Conservation (phyloP, 1,140 invertebrate species). For the Drosophila ironensis region DNA sequence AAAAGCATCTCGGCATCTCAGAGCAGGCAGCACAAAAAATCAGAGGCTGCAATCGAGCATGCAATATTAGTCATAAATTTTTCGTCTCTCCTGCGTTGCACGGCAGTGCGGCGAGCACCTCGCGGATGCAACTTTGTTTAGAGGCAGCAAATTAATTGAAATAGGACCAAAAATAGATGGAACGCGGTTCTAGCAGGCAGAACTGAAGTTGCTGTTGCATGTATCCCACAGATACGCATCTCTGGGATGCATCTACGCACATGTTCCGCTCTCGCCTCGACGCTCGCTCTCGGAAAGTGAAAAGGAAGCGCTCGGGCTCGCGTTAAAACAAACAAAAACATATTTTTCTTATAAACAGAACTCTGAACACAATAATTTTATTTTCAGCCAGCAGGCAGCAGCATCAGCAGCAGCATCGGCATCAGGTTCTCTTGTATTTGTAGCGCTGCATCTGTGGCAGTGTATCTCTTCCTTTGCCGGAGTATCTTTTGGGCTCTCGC, state of each 20-base stretch:
- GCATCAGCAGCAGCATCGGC: not conserved
- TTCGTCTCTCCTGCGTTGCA: not conserved
- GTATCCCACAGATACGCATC: conserved; percentile 68
- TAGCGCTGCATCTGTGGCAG: conserved; percentile 25
- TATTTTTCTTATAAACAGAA: conserved; percentile 79
- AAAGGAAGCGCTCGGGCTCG: conserved; percentile 58
- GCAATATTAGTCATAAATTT: conserved; percentile 66
- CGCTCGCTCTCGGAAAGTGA: conserved; percentile 4
- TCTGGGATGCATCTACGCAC: conserved; percentile 45
- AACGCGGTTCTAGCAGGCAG: not conserved
- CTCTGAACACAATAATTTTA: conserved; percentile 64
- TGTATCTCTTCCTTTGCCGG: conserved; percentile 12
- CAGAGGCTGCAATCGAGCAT: conserved; percentile 33
- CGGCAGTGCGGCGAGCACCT: conserved; percentile 1
- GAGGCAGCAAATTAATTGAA: conserved; percentile 61
- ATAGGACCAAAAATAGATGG: conserved; percentile 63
- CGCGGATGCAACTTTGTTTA: conserved; percentile 27
- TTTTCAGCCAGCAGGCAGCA: conserved; percentile 48
- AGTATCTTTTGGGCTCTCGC: conserved; percentile 25
- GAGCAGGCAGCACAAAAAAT: conserved; percentile 12
- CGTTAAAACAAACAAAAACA: conserved; percentile 79
- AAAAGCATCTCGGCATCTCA: conserved; percentile 34
- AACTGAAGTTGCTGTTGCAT: conserved; percentile 26
- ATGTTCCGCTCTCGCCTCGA: conserved; percentile 11
- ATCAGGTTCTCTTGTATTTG: conserved; percentile 45